These are phyloP conservation scores for Dryocosmus kuriphilus DNA, from an alignment of 2,888 invertebrate genomes.

Conservation along the genomic window DNA sequence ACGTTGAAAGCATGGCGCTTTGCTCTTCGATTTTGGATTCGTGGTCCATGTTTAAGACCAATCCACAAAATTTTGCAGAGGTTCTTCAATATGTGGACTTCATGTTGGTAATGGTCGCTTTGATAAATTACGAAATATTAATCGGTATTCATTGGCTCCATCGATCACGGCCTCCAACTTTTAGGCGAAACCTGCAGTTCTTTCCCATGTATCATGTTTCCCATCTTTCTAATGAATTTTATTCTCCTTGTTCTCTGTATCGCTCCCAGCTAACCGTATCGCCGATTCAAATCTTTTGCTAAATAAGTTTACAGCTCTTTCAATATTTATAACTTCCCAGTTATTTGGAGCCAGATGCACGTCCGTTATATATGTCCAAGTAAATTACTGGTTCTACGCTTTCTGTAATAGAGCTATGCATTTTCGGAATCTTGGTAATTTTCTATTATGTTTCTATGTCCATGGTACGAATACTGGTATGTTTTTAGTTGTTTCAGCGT, in stretches of 20 bases:
- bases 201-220: slow-evolving; percentile 43
- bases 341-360: background rate
- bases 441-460: no score
- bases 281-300: background rate
- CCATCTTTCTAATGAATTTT: no score
- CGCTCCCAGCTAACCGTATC: no score
- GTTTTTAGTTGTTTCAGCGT: no score
- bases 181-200: slow-evolving; percentile 47
- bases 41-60: slow-evolving; percentile 41
- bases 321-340: background rate
- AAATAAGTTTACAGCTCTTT: background rate
- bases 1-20: slow-evolving; percentile 47
- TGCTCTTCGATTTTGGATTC: background rate
- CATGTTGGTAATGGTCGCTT: slow-evolving; percentile 43
- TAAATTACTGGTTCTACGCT: background rate
- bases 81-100: slow-evolving; percentile 45
- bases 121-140: background rate
- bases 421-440: no score
- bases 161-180: slow-evolving; percentile 49
- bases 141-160: slow-evolving; percentile 38
- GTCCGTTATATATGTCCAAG: background rate
- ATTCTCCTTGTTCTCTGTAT: no score
- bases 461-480: no score
- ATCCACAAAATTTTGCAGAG: slow-evolving; percentile 31
- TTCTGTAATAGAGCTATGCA: background rate